Base-by-base conservation (phyloP, 2,888 invertebrate species). In the Trisateles emortualis region DNA sequence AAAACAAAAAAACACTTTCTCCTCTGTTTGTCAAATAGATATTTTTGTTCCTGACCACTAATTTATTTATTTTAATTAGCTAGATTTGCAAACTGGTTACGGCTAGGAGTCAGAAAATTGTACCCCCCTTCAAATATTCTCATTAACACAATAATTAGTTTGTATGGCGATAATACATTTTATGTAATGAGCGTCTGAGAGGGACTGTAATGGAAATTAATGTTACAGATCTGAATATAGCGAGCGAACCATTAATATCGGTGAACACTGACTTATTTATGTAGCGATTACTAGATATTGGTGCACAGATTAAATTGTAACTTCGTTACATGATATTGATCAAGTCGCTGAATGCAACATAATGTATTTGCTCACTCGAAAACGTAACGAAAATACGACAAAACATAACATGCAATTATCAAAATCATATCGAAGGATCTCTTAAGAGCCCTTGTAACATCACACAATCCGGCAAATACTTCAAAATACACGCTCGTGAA, bases 171-270 rank as follows among this genome's bases (percentile, higher is more conserved):
- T 32, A 16, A n/a, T 30, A 17, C 8, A 13, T 11, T 13, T 38
- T 26, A 39, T 13, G 26, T 30, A 59, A 47, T 36, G 26, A 49
- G 29, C 33, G 42, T 38, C 29, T 29, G 29, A 17, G n/a, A 46
- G 32, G 26, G 44, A 22, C 13, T 32, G 16, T 48, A 59, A 55
- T 64, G 45, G 42, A 51, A 39, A 59, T 65, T 43, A 65, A 64
- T 52, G 50, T 50, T 46, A 62, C 8, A 46, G 33, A 14, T 13
- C 2, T 4, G 8, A 10, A 3, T 19, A 14, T 24, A 14, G 14
- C 10, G 17, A 14, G 22, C n/a, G 1, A 13, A 9, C 29, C 38
- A 38, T 46, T 46, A 29, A 29, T 46, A 38, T 14, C 9, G 26
- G 16, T n/a, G 26, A 22, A 11, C 11, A 44, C 14, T 11, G 26